Base-by-base conservation (phyloP, 2,888 invertebrate genomes). In the Tupiocoris notatus region DNA sequence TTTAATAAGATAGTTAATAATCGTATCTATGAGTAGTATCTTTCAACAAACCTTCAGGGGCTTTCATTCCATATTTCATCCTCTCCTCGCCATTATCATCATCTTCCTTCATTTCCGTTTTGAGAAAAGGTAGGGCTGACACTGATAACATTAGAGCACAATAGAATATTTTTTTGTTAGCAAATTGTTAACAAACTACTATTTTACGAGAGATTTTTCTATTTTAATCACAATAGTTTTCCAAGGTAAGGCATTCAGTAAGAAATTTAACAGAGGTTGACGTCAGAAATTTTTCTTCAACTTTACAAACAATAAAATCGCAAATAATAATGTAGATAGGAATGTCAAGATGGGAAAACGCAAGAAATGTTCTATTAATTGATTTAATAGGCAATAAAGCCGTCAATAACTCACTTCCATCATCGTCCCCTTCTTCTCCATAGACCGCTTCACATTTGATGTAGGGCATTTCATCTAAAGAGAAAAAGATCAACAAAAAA, bases 381-480 rank as follows among this genome's bases (percentile, higher is more conserved):
- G n/a, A n/a, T n/a, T n/a, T n/a, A n/a, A n/a, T n/a, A n/a, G n/a
- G n/a, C n/a, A n/a, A n/a, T n/a, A n/a, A n/a, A n/a, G n/a, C n/a
- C n/a, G 39, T 39, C 6, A 39, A 39, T 3, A 39, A 21, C 61
- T 73, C 62, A 73, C 73, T 73, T 21, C 62, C 73, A 21, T 73
- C 73, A 21, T 73, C 62, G 12, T 73, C 73, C 3, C 65, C 65
- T 20, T 23, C 70, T 62, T 73, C 73, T 16, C 73, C 73, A 22
- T 73, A 73, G 54, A 73, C 73, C 7, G 73, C 73, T 21, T 73
- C 73, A 62, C 73, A 73, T 39, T 73, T 73, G 62, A 73, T 73
- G 56, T 73, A 73, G 9, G 73, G 73, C 73, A 73, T 63, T 61
- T 73, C 73, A 54, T 73, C 73, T 73, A 62, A n/a, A 70, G 1